A percentile compares a stretch with the other conserved stretches of the same genome.
Conservation (phyloP, 2,797 vertebrate genomes). For the Argentina silus region DNA sequence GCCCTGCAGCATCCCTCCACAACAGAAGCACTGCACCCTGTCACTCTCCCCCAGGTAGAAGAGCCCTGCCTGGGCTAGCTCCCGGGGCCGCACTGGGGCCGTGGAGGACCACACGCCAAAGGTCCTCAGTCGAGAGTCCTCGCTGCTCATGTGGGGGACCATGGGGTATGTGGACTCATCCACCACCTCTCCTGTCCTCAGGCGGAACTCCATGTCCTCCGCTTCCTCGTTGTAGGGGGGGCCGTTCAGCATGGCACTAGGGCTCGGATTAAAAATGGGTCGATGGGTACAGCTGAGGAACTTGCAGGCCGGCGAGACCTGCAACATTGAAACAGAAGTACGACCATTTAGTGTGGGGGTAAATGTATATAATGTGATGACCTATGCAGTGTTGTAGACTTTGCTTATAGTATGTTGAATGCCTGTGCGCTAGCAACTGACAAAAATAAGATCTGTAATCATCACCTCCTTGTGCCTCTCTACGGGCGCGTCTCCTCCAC, state of each 20-base stretch:
- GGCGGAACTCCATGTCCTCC: constrained; percentile 74
- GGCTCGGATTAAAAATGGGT: neutral
- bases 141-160: constrained; percentile 84
- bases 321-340: neutral
- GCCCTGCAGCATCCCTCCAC: constrained; percentile 82
- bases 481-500: constrained; percentile 80
- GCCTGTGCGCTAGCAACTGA: no score
- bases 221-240: constrained; percentile 63
- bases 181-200: constrained; percentile 89
- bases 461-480: constrained; percentile 81
- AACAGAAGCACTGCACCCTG: constrained; percentile 92
- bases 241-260: constrained; percentile 16
- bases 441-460: neutral
- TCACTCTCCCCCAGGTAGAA: constrained; percentile 82
- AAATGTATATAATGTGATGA: neutral
- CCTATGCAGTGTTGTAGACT: no score
- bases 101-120: constrained; percentile 84
- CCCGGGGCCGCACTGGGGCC: constrained; percentile 74
- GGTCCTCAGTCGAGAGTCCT: constrained; percentile 83
- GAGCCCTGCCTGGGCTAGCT: constrained; percentile 89
- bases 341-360: neutral
- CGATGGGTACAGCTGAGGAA: constrained; percentile 81
- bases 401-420: no score
- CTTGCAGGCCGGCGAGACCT: constrained; percentile 85
- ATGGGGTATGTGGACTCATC: constrained; percentile 85